Percentiles rank a stretch among this genome's conserved stretches.
phyloP scores from a whole-genome alignment of 2,797 vertebrate species.

The Eulemur albifrons region DNA sequence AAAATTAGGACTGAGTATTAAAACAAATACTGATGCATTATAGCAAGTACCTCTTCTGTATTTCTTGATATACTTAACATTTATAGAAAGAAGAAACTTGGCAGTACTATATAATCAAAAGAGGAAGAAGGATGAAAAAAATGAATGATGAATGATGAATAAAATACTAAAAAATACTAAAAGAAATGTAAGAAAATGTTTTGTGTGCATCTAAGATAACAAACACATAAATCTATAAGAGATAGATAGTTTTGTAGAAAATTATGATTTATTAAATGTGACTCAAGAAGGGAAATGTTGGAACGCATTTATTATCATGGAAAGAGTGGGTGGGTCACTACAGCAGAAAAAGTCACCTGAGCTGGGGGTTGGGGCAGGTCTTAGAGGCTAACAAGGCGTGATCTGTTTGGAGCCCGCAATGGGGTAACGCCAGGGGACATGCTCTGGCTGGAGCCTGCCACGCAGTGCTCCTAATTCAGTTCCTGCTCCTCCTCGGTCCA shows the following conservation, averaged over 20 bases:
- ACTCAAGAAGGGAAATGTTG: not conserved
- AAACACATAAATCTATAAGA: not conserved
- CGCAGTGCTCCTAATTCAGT: too few relatives aligned
- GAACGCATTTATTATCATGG: not conserved
- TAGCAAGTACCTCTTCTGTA: too few relatives aligned
- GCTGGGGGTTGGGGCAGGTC: too few relatives aligned
- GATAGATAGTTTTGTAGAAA: not conserved
- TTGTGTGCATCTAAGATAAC: not conserved
- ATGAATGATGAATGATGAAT: not conserved
- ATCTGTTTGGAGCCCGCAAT: too few relatives aligned
- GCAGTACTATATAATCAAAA: too few relatives aligned
- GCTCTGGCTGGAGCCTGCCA: too few relatives aligned
- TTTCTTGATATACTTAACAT: too few relatives aligned
- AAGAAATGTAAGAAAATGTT: not conserved
- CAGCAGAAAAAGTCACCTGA: not conserved
- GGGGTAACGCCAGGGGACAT: too few relatives aligned
- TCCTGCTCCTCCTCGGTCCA: too few relatives aligned
- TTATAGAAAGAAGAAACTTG: too few relatives aligned
- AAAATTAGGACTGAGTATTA: not conserved
- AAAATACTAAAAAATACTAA: not conserved
- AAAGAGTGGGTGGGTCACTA: not conserved
- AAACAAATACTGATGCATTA: not conserved
- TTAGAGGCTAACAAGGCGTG: too few relatives aligned
- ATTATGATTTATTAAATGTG: not conserved
- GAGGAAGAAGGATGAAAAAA: too few relatives aligned